These are phyloP conservation scores for Anhinga rufa DNA, from an alignment of 2,113 vertebrate species.

Conservation along the genomic window DNA sequence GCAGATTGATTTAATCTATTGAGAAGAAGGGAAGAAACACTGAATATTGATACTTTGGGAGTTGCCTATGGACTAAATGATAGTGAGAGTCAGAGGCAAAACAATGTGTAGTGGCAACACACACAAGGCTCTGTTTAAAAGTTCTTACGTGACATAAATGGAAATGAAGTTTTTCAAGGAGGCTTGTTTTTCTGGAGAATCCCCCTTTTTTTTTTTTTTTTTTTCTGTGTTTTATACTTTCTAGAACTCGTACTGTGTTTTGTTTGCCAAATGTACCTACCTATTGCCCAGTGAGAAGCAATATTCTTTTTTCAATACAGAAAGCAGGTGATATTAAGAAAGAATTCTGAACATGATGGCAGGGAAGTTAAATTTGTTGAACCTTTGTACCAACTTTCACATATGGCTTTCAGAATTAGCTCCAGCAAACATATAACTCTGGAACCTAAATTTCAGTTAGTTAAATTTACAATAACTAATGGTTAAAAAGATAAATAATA, in stretches of 20 bases:
- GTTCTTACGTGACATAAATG: not conserved
- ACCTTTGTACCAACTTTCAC: not conserved
- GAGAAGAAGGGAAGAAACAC: not conserved
- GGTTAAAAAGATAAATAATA: not conserved
- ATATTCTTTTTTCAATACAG: not conserved
- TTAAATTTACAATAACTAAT: not conserved
- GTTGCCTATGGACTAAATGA: not conserved
- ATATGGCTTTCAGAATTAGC: not conserved
- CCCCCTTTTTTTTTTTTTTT: not conserved
- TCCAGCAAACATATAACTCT: not conserved
- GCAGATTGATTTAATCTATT: not conserved
- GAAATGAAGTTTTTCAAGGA: not conserved
- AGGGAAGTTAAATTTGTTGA: not conserved
- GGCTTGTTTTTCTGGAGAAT: not conserved
- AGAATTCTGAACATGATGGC: not conserved
- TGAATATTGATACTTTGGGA: not conserved
- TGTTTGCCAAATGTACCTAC: conserved; percentile 13
- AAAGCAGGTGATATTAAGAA: not conserved
- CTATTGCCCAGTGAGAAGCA: not conserved
- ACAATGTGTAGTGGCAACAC: not conserved
- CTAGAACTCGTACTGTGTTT: not conserved
- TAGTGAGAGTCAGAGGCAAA: not conserved
- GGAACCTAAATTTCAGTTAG: not conserved
- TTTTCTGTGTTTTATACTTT: not conserved
- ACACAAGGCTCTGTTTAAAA: not conserved